Evolutionary conservation across 1,140 invertebrate genomes (phyloP), one percentile per base, ranked within the genome.

Genomic region (Lethocerus indicus): DNA sequence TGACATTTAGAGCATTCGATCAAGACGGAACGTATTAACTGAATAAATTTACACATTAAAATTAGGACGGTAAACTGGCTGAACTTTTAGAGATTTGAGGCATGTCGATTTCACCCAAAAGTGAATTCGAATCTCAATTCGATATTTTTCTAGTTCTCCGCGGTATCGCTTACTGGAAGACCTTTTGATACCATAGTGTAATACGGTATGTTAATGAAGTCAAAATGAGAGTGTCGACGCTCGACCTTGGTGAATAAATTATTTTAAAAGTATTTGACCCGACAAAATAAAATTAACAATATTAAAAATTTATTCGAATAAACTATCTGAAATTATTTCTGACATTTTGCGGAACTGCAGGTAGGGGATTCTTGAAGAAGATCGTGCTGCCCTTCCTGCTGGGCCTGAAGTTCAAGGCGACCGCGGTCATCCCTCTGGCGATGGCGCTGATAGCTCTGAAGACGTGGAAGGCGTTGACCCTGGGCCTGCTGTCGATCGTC

Each of bases 401-500:
- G 50, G 84, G 83, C 55, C 66, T 87, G 48, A 87, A 87, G 63
- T 83, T 87, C 67, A 87, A 87, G 65, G 78, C 83, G 27, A 82
- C 82, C 1, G 80, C 84, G 14, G 62, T 87, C 56, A 80, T 85
- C 12, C 84, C 84, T 0, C 61, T 87, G 25, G 82, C 81, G 5
- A 67, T 87, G 20, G 80, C 81, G 43, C 66, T 87, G 40, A 87
- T 87, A 59, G 84, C 84, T 0, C 64, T 87, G 18, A 87, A 87
- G 62, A 87, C 84, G 21, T 87, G 84, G 84, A 88, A 88, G 61
- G 83, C 84, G 21, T 67, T 87, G 49, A 87, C 83, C 13, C 68
- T 88, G 53, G 83, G 82, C 57, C 73, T 88, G n/a, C 72, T 88
- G 14, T 87, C 83, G 1, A 63, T 88, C 52, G 84, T 61, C 3